A percentile compares a stretch with the other conserved stretches of the same genome.
phyloP scores from a whole-genome alignment of 2,797 vertebrate species.

The Sebastiscus albofasciatus region DNA sequence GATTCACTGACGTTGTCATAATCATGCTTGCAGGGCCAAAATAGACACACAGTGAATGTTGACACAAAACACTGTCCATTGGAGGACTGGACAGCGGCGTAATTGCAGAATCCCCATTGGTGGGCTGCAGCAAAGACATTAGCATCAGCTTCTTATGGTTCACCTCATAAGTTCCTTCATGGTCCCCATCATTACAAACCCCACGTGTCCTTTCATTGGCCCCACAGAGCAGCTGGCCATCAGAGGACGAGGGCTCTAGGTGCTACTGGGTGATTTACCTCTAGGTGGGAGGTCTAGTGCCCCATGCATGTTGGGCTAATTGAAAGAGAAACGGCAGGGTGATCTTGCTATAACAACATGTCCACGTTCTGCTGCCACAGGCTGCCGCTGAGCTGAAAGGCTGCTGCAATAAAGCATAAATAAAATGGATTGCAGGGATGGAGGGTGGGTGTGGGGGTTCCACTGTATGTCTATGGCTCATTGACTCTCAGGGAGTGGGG shows the following conservation, averaged over 20 bases:
- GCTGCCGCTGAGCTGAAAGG: slow-evolving; percentile 53
- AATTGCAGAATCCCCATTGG: not conserved
- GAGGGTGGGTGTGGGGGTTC: not conserved
- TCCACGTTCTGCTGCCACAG: slow-evolving; percentile 22
- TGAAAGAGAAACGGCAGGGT: slow-evolving; percentile 73
- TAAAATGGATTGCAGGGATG: slow-evolving; percentile 56
- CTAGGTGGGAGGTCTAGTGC: slow-evolving; percentile 34
- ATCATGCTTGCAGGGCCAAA: not conserved
- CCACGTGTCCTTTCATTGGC: not conserved
- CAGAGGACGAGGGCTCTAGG: slow-evolving; percentile 32
- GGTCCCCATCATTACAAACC: slow-evolving; percentile 28
- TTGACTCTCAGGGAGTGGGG: slow-evolving; percentile 63
- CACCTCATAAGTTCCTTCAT: slow-evolving; percentile 43
- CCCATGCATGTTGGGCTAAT: slow-evolving; percentile 70
- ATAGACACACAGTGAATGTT: not conserved
- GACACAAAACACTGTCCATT: not conserved
- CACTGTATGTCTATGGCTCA: slow-evolving; percentile 64
- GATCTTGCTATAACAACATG: slow-evolving; percentile 74
- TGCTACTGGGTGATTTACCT: slow-evolving; percentile 72
- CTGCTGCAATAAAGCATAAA: slow-evolving; percentile 75
- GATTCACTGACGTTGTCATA: not conserved
- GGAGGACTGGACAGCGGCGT: not conserved
- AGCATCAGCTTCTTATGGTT: slow-evolving; percentile 55
- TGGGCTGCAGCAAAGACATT: not conserved
- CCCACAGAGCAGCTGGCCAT: slow-evolving; percentile 53